These are phyloP conservation scores for Prunella fulvescens DNA, from an alignment of 2,113 vertebrate genomes.

Conservation along the genomic window DNA sequence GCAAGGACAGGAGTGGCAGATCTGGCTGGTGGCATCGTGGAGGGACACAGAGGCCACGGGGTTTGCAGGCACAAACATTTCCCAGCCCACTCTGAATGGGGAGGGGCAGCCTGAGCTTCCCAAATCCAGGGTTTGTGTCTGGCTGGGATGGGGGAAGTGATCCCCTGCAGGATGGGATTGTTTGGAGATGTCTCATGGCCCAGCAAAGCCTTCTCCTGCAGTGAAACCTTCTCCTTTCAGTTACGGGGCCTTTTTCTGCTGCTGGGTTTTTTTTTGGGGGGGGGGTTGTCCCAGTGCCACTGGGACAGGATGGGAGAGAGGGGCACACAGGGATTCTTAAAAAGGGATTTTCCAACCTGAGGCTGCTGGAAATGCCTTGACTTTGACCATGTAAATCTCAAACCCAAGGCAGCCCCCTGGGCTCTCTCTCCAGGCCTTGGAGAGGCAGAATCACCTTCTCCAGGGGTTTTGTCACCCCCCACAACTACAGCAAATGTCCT, in stretches of 20 bases:
- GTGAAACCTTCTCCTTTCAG: not conserved
- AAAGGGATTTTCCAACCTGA: not conserved
- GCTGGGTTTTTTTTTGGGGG: not conserved
- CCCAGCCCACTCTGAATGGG: fast-evolving
- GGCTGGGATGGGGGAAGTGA: not conserved
- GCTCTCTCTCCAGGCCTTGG: not conserved
- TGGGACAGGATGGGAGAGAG: not conserved
- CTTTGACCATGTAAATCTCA: not conserved
- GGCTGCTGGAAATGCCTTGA: not conserved
- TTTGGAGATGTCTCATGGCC: not conserved
- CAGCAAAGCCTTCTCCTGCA: not conserved
- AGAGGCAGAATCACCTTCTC: not conserved
- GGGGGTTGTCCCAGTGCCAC: not conserved
- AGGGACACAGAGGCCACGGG: fast-evolving
- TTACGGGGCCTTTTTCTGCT: not conserved
- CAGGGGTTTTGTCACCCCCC: not conserved
- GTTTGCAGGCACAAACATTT: not conserved
- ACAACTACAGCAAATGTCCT: not conserved
- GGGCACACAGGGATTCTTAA: not conserved
- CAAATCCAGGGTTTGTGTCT: not conserved
- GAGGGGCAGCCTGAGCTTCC: not conserved
- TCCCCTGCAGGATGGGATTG: not conserved
- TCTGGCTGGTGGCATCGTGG: not conserved
- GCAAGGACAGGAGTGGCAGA: not conserved
- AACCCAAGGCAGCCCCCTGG: not conserved